Percentiles rank a stretch among this genome's conserved stretches.
phyloP scores from a whole-genome alignment of 2,797 vertebrate species.

The Ctenopoma multispine region DNA sequence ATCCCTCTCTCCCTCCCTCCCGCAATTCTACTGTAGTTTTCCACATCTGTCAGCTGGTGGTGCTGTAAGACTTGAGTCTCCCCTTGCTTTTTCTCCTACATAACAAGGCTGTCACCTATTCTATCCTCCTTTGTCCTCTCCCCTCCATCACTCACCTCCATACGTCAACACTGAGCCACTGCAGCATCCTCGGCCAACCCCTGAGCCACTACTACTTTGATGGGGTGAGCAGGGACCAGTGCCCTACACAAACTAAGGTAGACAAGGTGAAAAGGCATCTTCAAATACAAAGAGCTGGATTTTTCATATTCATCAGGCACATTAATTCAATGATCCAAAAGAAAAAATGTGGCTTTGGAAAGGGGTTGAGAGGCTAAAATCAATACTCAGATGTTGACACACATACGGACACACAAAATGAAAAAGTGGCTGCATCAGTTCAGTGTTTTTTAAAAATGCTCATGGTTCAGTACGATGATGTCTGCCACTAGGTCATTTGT shows the following conservation, averaged over 20 bases:
- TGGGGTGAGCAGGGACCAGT: constrained; percentile 21
- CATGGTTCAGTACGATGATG: constrained; percentile 64
- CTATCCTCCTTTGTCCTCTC: constrained; percentile 82
- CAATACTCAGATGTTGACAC: constrained; percentile 39
- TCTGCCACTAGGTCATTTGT: constrained; percentile 77
- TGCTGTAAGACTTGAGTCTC: constrained; percentile 82
- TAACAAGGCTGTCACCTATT: constrained; percentile 81
- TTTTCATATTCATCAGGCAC: not conserved
- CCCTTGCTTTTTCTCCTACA: constrained; percentile 52
- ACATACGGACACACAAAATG: constrained; percentile 20
- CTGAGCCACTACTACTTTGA: constrained; percentile 34
- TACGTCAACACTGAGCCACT: constrained; percentile 71
- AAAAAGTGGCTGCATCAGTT: constrained; percentile 39
- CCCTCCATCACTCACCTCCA: constrained; percentile 77
- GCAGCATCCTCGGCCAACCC: constrained; percentile 67
- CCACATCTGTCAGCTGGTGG: constrained; percentile 80
- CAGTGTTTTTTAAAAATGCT: constrained; percentile 12
- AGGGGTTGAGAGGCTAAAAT: constrained; percentile 33
- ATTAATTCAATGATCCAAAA: constrained; percentile 11
- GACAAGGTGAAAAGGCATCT: constrained; percentile 1
- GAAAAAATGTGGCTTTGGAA: constrained; percentile 22
- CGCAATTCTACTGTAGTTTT: constrained; percentile 72
- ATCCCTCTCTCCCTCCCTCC: constrained; percentile 56
- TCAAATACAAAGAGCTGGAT: constrained; percentile 6
- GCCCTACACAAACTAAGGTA: constrained; percentile 33